Evolutionary conservation across 2,888 invertebrate genomes (phyloP), one percentile per base, ranked within the genome.

Genomic region (Oxycera nigricornis): DNA sequence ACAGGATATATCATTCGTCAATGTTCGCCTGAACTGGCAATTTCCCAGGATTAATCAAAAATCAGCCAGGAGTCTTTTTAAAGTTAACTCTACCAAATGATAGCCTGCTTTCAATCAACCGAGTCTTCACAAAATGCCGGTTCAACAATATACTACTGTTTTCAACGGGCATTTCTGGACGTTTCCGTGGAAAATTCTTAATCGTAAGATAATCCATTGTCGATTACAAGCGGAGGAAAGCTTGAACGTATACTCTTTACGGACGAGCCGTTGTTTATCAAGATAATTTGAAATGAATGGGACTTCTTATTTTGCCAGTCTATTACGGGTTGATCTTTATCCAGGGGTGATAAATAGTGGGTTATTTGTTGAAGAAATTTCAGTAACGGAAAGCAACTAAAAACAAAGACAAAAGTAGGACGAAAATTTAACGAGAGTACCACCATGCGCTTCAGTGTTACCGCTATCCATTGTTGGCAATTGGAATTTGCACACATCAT

Each of bases 261-360:
- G 17, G 46, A 46, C 46, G 14, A 46, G 57, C 57, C 28, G 59
- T 31, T 59, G 72, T 75, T 74, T 76, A 76, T 76, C 76, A 73
- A 74, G 76, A 76, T 76, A 76, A 73, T 76, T 76, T 74, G 46
- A 76, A 76, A 76, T 76, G 65, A 74, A 76, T 73, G 74, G 72
- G 61, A 62, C 67, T 68, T 74, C 73, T 50, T 74, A 76, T 74
- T 72, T 74, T 74, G 65, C n/a, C 73, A 62, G 75, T 75, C 73
- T 75, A 73, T 75, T 75, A 75, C 73, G 62, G 59, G 73, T 65
- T 75, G 75, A 75, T 75, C 73, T 46, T 75, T 75, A 75, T 75
- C 75, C 67, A 39, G 11, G 26, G 35, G 73, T 73, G 67, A 75
- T 70, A 70, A 73, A 75, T 75, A 72, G 73, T 20, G n/a, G 70